Percentiles rank a stretch among this genome's conserved stretches.
phyloP scores from a whole-genome alignment of 2,113 vertebrate genomes.

The Laterallus jamaicensis region DNA sequence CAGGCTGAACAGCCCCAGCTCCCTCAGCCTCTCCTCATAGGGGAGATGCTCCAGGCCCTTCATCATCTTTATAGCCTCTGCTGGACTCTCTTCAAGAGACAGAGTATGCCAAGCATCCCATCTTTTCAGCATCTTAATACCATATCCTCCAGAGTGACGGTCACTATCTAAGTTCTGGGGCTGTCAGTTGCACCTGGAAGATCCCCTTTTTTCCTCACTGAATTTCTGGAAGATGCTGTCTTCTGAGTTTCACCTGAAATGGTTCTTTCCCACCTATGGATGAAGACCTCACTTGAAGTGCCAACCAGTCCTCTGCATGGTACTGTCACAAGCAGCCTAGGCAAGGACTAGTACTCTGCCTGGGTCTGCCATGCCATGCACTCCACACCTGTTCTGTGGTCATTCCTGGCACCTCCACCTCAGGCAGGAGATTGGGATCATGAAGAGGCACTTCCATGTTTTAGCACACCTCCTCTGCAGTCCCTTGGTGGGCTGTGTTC shows the following conservation, averaged over 20 bases:
- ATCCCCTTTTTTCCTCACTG: background rate
- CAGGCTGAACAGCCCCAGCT: too few relatives aligned
- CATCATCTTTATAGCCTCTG: too few relatives aligned
- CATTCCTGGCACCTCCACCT: background rate
- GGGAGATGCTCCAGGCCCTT: too few relatives aligned
- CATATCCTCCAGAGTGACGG: too few relatives aligned
- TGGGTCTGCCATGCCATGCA: rapidly evolving
- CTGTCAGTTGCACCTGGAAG: background rate
- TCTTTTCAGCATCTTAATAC: background rate
- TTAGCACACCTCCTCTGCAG: background rate
- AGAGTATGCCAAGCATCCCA: background rate
- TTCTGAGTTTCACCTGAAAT: background rate
- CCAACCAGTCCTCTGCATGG: background rate
- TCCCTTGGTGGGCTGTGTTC: background rate
- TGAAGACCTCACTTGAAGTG: background rate
- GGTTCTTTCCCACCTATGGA: background rate
- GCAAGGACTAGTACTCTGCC: rapidly evolving
- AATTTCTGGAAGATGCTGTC: rapidly evolving
- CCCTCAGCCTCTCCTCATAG: too few relatives aligned
- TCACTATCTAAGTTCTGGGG: background rate
- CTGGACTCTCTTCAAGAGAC: too few relatives aligned
- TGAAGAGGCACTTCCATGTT: background rate
- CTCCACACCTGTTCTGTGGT: rapidly evolving
- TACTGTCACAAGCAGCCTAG: background rate
- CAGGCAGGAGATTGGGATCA: background rate